Conservation (phyloP, 2,113 vertebrate genomes). For the Ciconia stormi region DNA sequence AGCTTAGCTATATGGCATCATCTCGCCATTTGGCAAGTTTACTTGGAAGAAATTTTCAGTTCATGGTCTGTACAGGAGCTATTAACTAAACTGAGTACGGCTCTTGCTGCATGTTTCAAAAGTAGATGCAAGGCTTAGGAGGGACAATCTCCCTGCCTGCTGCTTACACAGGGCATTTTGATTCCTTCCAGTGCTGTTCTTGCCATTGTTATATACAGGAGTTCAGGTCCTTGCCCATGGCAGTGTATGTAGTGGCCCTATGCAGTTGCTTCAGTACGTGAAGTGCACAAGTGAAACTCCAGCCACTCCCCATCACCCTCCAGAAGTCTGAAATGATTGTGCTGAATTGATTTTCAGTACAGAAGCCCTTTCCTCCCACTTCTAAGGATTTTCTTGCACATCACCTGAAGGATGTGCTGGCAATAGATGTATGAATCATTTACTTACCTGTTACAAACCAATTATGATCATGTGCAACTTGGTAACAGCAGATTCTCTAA, state of each 20-base stretch:
- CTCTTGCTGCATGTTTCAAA: background rate
- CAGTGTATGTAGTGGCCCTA: background rate
- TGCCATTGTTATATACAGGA: rapidly evolving
- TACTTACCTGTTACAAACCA: background rate
- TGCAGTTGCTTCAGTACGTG: too few species aligned
- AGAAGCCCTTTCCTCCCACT: background rate
- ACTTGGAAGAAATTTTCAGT: background rate
- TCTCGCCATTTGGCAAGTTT: background rate
- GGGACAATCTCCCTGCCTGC: background rate
- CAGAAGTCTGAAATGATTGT: background rate
- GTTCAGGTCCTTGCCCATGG: background rate
- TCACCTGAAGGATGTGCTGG: background rate
- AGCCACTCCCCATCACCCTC: background rate
- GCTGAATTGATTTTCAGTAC: background rate
- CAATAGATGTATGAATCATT: background rate
- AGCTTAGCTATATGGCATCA: background rate
- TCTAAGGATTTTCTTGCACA: background rate
- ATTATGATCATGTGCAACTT: background rate
- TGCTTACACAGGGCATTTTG: background rate
- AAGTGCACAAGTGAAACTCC: background rate
- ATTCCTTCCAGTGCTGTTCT: background rate
- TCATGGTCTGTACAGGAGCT: background rate
- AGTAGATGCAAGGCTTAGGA: background rate
- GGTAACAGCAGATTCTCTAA: background rate
- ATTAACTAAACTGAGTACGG: background rate